A percentile compares a stretch with the other conserved stretches of the same genome.
Conservation (phyloP, 2,888 invertebrate genomes). For the Conops quadrifasciatus region DNA sequence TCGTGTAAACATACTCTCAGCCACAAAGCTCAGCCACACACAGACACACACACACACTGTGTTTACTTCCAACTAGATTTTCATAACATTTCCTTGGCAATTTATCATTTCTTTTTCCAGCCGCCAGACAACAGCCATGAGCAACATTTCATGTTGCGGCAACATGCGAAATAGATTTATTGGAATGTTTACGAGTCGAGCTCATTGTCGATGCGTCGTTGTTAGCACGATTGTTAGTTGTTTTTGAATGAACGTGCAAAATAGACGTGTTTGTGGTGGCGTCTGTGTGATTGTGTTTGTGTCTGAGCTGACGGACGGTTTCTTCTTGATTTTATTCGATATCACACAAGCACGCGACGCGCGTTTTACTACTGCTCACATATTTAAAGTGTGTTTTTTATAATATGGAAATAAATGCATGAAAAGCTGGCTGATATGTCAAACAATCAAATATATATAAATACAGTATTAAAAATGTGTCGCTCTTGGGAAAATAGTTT, state of each 20-base stretch:
- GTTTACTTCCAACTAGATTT: conserved; percentile 40
- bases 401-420: no score
- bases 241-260: conserved; percentile 65
- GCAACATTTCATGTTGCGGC: conserved; percentile 47
- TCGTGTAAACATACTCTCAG: neutral
- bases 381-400: no score
- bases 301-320: neutral
- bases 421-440: no score
- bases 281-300: conserved; percentile 23
- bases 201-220: conserved; percentile 53
- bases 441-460: no score
- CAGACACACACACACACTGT: neutral
- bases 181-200: conserved; percentile 59
- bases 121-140: conserved; percentile 35
- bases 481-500: no score
- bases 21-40: neutral
- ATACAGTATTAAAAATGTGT: no score
- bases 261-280: conserved; percentile 57
- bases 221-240: conserved; percentile 57
- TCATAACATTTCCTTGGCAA: conserved; percentile 41
- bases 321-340: neutral
- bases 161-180: conserved; percentile 56
- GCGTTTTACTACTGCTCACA: neutral
- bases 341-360: neutral
- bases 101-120: conserved; percentile 46